These are phyloP conservation scores for Dicrostonyx torquatus DNA, from an alignment of 2,797 vertebrate genomes.

Conservation along the genomic window DNA sequence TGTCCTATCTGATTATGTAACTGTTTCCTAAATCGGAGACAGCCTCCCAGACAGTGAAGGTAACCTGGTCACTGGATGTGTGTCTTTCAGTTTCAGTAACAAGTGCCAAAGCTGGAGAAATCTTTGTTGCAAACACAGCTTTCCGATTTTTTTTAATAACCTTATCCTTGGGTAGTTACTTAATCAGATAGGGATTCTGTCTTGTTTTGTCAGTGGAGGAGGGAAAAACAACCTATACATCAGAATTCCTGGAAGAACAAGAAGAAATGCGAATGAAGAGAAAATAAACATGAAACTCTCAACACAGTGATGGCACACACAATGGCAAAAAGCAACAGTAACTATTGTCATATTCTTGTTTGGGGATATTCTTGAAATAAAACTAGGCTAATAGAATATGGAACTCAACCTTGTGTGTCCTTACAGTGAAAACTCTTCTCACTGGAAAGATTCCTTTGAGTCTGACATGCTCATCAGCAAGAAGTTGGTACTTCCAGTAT, in stretches of 20 bases:
- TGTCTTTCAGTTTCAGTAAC: slow-evolving; percentile 42
- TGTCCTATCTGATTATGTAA: slow-evolving; percentile 36
- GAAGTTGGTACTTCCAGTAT: neutral
- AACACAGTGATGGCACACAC: slow-evolving; percentile 3
- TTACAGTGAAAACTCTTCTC: neutral
- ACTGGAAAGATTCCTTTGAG: neutral
- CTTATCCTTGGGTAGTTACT: neutral
- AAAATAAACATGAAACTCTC: neutral
- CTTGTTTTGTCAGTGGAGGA: neutral
- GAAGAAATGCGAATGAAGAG: neutral
- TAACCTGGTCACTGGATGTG: slow-evolving; percentile 29
- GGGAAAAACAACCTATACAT: neutral
- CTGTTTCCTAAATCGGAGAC: slow-evolving; percentile 50
- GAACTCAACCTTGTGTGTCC: slow-evolving; percentile 49
- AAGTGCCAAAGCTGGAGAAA: slow-evolving; percentile 49
- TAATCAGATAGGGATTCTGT: neutral
- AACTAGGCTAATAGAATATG: slow-evolving; percentile 29
- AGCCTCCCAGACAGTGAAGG: slow-evolving; percentile 38
- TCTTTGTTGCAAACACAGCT: slow-evolving; percentile 24
- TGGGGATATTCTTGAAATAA: slow-evolving; percentile 41
- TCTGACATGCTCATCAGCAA: slow-evolving; percentile 40
- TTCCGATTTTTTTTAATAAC: neutral
- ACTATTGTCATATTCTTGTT: neutral
- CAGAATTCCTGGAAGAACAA: neutral
- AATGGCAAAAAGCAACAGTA: slow-evolving; percentile 24